These are phyloP conservation scores for Triops longicaudatus DNA, from an alignment of 1,140 invertebrate species.

Conservation along the genomic window DNA sequence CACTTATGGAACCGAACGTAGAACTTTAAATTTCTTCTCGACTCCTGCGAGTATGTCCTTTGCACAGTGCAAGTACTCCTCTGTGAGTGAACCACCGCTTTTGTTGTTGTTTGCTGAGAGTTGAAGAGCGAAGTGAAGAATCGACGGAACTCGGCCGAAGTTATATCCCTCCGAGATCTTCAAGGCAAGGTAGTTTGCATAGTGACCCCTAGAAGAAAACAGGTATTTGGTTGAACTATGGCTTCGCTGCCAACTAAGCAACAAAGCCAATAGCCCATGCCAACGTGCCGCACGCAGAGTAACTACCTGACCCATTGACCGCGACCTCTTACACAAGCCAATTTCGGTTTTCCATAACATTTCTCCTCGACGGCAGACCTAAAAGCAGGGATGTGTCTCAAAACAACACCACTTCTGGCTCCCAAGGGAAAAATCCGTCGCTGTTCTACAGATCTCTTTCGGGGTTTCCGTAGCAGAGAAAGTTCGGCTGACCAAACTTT, in stretches of 20 bases:
- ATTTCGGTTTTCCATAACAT: not conserved
- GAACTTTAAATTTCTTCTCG: no score
- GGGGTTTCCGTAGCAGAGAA: not conserved
- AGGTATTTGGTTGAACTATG: not conserved
- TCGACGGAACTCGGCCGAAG: no score
- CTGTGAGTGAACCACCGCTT: no score
- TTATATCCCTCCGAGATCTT: no score
- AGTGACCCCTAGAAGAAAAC: not conserved
- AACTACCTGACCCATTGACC: conserved; percentile 6
- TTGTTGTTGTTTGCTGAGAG: no score
- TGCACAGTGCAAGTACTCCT: no score
- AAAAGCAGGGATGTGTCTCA: not conserved
- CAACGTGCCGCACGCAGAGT: not conserved
- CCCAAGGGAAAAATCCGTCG: not conserved
- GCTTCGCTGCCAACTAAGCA: not conserved
- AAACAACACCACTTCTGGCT: not conserved
- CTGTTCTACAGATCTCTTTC: not conserved
- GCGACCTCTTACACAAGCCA: not conserved
- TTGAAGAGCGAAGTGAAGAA: no score
- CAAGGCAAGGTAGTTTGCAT: not conserved
- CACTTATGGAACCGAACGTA: no score
- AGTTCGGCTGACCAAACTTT: not conserved
- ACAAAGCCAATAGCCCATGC: not conserved
- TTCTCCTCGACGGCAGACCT: not conserved
- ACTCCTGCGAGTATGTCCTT: no score